phyloP scores from a whole-genome alignment of 2,888 invertebrate species.

The Nomada flava region DNA sequence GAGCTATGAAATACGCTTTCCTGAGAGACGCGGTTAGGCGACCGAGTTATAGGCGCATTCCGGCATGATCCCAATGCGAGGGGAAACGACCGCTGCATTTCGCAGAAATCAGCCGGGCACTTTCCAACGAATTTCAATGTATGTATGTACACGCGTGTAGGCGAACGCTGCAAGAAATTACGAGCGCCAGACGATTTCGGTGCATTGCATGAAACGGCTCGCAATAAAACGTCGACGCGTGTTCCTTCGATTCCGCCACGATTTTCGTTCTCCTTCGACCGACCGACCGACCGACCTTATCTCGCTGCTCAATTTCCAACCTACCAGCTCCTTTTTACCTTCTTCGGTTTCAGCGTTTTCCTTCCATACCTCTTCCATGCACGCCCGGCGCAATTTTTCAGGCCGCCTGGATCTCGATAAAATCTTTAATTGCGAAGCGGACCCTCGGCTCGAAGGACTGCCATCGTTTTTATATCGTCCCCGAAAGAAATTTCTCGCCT shows the following conservation, averaged over 20 bases:
- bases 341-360: background rate
- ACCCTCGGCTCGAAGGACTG: background rate
- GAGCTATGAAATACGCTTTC: conserved; percentile 42
- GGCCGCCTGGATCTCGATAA: background rate
- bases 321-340: background rate
- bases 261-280: background rate
- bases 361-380: background rate
- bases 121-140: background rate
- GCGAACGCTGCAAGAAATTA: background rate
- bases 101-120: conserved; percentile 2
- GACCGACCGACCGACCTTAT: background rate
- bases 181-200: background rate
- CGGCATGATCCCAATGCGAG: conserved; percentile 18
- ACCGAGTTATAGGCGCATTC: conserved; percentile 42
- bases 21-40: conserved; percentile 42
- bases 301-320: conserved; percentile 1
- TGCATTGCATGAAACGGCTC: background rate
- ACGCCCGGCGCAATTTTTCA: background rate
- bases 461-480: background rate
- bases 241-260: background rate
- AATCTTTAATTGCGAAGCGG: conserved; percentile 11
- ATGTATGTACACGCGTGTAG: background rate
- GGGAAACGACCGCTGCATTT: conserved; percentile 11
- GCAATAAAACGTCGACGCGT: conserved; percentile 15
- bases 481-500: background rate